Evolutionary conservation across 2,888 invertebrate species (phyloP).

Genomic region (Osmoderma eremita): DNA sequence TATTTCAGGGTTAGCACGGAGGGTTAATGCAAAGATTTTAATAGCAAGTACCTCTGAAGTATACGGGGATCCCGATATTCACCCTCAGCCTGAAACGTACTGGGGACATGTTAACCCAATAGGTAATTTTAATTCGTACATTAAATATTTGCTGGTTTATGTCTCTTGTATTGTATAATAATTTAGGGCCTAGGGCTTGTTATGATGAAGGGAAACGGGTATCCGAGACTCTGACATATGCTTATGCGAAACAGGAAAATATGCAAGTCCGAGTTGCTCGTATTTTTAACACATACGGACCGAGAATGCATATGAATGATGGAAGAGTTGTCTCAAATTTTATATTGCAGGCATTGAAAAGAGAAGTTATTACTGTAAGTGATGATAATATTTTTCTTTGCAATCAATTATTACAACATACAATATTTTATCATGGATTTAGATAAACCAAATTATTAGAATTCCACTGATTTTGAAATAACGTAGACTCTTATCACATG

Average conservation of each 20-base stretch:
- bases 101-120: conserved; percentile 99
- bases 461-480: too few species aligned
- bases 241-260: conserved; percentile 97
- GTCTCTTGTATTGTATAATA: background rate
- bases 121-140: conserved; percentile 65
- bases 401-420: background rate
- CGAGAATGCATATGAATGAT: conserved; percentile 98
- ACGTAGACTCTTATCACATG: too few species aligned
- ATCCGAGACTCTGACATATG: conserved; percentile 94
- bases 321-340: conserved; percentile 99
- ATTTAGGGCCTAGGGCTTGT: conserved; percentile 88
- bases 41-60: conserved; percentile 99
- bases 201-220: conserved; percentile 99
- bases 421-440: too few species aligned
- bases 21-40: conserved; percentile 90
- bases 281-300: conserved; percentile 99
- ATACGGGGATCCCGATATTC: conserved; percentile 98
- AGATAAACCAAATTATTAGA: too few species aligned
- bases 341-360: conserved; percentile 94
- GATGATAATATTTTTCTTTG: conserved; percentile 4
- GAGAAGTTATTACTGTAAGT: conserved; percentile 90
- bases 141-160: conserved; percentile 1
- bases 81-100: conserved; percentile 97
- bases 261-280: conserved; percentile 95
- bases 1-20: conserved; percentile 83